Evolutionary conservation across 2,888 invertebrate species (phyloP).

Genomic region (Teleiodes luculella): DNA sequence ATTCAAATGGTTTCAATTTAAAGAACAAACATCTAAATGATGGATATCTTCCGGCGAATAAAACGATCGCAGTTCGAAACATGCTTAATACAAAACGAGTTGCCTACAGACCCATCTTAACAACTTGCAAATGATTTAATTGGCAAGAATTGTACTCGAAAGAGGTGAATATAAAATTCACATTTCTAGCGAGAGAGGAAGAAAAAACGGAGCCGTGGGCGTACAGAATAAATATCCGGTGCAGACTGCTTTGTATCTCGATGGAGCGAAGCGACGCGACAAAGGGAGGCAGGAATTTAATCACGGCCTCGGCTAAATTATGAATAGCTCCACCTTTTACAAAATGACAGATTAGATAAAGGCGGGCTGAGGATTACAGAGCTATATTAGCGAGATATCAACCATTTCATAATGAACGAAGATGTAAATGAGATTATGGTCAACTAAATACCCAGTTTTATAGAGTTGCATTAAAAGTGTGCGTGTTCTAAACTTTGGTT

Average conservation of each 20-base stretch:
- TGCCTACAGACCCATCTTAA: neutral
- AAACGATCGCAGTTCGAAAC: neutral
- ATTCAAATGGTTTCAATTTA: neutral
- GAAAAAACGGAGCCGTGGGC: conserved; percentile 12
- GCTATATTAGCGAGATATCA: neutral
- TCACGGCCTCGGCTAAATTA: conserved; percentile 50
- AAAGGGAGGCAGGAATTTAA: conserved; percentile 57
- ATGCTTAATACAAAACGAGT: neutral
- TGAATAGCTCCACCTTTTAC: conserved; percentile 30
- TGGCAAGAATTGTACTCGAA: conserved; percentile 3
- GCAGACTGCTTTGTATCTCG: conserved; percentile 45
- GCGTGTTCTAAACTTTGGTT: too few relatives aligned
- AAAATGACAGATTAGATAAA: conserved; percentile 10
- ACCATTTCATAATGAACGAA: neutral
- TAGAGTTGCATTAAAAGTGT: too few relatives aligned
- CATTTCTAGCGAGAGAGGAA: conserved; percentile 8
- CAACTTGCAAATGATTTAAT: conserved; percentile 11
- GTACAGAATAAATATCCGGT: conserved; percentile 52
- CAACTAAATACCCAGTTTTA: too few relatives aligned
- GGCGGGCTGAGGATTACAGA: neutral
- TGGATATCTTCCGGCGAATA: neutral
- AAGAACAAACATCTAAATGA: neutral
- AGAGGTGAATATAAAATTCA: conserved; percentile 5
- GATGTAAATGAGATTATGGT: neutral
- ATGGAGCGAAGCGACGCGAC: conserved; percentile 43